Evolutionary conservation across 2,797 vertebrate species (phyloP), one percentile per base, ranked within the genome.

Genomic region (Carapus acus): DNA sequence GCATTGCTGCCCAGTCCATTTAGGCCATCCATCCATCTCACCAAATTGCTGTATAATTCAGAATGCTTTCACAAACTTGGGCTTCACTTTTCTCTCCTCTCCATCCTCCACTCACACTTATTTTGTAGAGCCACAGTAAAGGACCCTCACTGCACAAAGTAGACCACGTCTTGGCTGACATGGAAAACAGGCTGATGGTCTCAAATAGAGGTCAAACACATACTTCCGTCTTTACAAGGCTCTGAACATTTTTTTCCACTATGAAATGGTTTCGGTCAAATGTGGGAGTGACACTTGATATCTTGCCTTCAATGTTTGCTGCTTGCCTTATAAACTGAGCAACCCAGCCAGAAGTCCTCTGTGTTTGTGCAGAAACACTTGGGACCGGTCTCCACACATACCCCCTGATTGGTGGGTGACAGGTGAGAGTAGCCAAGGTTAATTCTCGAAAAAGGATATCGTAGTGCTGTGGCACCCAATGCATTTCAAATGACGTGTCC

Each of bases 401-500:
- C 47, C 55, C 36, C 43, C 60, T 73, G 77, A 85, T 80, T 77
- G 73, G 71, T 58, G 46, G 52, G 69, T 78, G 80, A 85, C 80
- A 78, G 74, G 58, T 76, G 64, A 79, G 72, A 77, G 78, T 76
- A 69, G 76, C 67, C 47, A 55, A 84, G 81, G 76, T 84, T 86
- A 86, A 84, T 83, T 73, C 74, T 55, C 50, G 58, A 62, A 64
- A 81, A 82, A 64, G 69, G 76, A 80, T 74, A 76, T 84, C 69
- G 76, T 68, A 75, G 72, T 15, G 39, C 58, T 38, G 74, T 77
- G 78, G 79, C 79, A 77, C 63, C 75, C 83, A 85, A 84, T 86
- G 84, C 81, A 85, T 87, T 88, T 86, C 78, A 86, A 87, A 85
- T 83, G 67, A 77, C 76, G 70, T 82, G 83, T 83, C 82, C 85